A percentile compares a stretch with the other conserved stretches of the same genome.
Evolutionary conservation across 2,113 vertebrate genomes (phyloP).

Genomic region (Etheostoma spectabile): DNA sequence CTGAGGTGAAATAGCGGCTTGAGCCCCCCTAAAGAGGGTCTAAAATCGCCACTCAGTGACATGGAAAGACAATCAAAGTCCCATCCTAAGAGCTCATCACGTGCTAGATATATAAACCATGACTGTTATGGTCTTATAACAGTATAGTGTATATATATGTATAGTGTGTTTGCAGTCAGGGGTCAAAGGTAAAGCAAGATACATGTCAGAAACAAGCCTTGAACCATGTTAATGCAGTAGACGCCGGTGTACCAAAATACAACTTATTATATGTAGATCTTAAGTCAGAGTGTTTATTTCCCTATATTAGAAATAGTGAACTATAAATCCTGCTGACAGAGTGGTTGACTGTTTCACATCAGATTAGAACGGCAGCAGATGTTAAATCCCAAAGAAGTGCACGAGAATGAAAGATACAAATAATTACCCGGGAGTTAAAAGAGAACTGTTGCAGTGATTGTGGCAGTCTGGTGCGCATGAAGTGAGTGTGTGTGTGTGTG

Average conservation of each 20-base stretch:
- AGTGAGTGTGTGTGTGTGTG: neutral
- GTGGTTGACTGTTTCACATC: slow-evolving; percentile 34
- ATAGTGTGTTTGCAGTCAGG: neutral
- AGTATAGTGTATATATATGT: no score
- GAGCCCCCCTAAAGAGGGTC: no score
- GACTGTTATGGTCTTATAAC: no score
- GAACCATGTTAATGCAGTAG: neutral
- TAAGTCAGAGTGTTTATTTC: neutral
- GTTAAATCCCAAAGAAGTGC: slow-evolving; percentile 28
- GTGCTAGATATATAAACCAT: neutral
- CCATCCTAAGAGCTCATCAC: neutral
- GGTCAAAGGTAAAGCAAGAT: slow-evolving; percentile 41
- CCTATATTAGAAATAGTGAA: neutral
- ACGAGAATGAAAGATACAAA: slow-evolving; percentile 26
- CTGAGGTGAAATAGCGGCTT: no score
- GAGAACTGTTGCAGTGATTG: slow-evolving; percentile 34
- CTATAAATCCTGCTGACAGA: neutral
- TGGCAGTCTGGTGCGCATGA: slow-evolving; percentile 3
- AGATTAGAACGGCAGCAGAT: slow-evolving; percentile 35
- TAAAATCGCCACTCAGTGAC: neutral
- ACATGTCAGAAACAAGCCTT: neutral
- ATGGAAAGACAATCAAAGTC: neutral
- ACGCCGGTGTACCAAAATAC: neutral
- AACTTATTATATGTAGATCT: neutral
- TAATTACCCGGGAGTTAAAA: slow-evolving; percentile 52